These are phyloP conservation scores for Xerus rutilus DNA, from an alignment of 2,797 vertebrate species.

Conservation along the genomic window DNA sequence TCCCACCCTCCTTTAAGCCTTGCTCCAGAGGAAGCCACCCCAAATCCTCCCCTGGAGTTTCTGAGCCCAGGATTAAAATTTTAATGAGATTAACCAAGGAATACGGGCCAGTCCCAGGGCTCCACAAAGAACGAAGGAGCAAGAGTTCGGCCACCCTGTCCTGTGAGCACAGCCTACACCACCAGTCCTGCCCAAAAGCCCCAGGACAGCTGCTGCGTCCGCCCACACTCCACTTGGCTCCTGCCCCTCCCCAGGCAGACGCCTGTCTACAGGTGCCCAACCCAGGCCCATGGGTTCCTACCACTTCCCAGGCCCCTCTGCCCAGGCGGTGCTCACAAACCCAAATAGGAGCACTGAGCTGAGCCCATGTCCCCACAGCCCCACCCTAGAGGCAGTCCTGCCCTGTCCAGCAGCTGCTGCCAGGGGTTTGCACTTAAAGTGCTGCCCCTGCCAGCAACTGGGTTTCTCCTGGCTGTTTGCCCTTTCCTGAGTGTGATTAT, in stretches of 20 bases:
- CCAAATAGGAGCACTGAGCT: background rate
- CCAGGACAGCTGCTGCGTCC: background rate
- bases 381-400: no score
- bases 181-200: background rate
- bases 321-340: background rate
- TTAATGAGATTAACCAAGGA: background rate
- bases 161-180: no score
- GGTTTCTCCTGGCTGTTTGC: slow-evolving; percentile 12
- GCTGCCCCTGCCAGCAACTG: background rate
- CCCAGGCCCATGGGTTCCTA: background rate
- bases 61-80: background rate
- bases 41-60: background rate
- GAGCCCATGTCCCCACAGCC: background rate
- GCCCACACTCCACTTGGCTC: background rate
- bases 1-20: background rate
- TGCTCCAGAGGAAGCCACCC: background rate
- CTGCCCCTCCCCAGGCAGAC: background rate
- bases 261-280: background rate
- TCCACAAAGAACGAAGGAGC: background rate
- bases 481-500: slow-evolving; percentile 73
- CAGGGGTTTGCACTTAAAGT: background rate
- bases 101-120: background rate
- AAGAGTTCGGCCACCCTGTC: background rate
- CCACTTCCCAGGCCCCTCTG: accelerated
- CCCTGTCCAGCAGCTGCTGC: background rate